Base-by-base conservation (phyloP, 2,888 invertebrate species). In the Pteria penguin region DNA sequence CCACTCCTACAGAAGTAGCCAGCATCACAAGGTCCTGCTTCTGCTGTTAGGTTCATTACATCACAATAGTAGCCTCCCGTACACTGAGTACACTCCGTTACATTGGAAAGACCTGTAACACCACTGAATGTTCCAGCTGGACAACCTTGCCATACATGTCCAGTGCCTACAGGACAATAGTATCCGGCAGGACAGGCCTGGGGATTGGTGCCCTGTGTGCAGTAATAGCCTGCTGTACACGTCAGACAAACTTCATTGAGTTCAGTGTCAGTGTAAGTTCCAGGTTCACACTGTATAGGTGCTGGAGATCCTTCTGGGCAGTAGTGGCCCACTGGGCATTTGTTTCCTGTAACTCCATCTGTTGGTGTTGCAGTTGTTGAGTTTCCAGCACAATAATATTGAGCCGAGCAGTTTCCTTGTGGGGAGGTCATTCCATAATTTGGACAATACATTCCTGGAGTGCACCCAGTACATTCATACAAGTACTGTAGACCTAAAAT, bases 1-100 rank as follows among this genome's bases (percentile, higher is more conserved):
- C 90, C 90, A 72, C 79, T 78, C 55, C 82, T 74, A 78, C 91
- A 91, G 80, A 75, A 91, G 78, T 86, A 89, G 0, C 90, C 91
- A 22, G 90, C 85, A 75, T 84, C 83, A 82, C 91, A 91, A 2
- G 82, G 84, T n/a, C 89, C 90, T n/a, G 85, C 74, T 3, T 78
- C 82, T 1, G 84, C 73, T 4, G 90, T 90, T 55, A 87, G 78
- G 77, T 90, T 90, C 26, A 76, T 69, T 3, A 63, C 55, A 29
- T 82, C 84, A 79, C 91, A 91, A 76, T 89, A 91, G 65, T 75
- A 86, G 0, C 91, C 91, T 24, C 87, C 90, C 0, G 87, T 80
- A 81, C 91, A 91, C 22, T 84, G 82, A 14, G 86, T 86, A 79
- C 91, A 91, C 79, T 90, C 84, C 0, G 84, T 83, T 5, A 74